Base-by-base conservation (phyloP, 2,888 invertebrate genomes). In the Chrysopilus asiliformis region DNA sequence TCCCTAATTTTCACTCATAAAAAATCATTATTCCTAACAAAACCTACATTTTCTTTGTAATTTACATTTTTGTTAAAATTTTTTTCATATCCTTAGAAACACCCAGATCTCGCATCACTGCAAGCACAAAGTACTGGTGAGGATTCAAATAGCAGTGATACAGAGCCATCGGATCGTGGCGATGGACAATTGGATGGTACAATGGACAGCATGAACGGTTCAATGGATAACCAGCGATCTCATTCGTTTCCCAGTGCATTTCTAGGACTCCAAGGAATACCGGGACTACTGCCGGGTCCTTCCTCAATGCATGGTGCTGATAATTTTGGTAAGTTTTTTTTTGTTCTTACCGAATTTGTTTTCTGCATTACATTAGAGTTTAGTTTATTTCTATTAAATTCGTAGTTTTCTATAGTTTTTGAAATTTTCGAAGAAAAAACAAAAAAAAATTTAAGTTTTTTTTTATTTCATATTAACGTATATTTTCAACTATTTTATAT, bases 231-330 rank as follows among this genome's bases (percentile, higher is more conserved):
- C 54, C 70, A 71, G 47, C 68, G 78, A 54, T 71, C 78, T 44
- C 76, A 79, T 51, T 76, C 79, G 53, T 85, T 85, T 64, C 83
- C 84, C 18, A 79, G 81, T 49, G 75, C 77, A 49, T 72, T 86
- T 47, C 70, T 86, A 48, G 82, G 84, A 52, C 68, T 86, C 50
- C 85, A 80, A 75, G 85, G 72, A 47, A 62, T 77, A 60, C 61
- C 77, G 68, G 86, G 85, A 53, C 71, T 87, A 49, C 69, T 87
- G 58, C 84, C 87, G 43, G 86, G 87, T 53, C 86, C 86, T 24
- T 87, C 87, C 45, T 84, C 85, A 53, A 79, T 86, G 62, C 81
- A 75, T 51, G 74, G 72, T 55, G 70, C 81, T 64, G 79, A 80
- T 64, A 85, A 79, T 65, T 85, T 83, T 67, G 82, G 82, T 81